Evolutionary conservation across 1,140 invertebrate species (phyloP).

Genomic region (Pissodes strobi): DNA sequence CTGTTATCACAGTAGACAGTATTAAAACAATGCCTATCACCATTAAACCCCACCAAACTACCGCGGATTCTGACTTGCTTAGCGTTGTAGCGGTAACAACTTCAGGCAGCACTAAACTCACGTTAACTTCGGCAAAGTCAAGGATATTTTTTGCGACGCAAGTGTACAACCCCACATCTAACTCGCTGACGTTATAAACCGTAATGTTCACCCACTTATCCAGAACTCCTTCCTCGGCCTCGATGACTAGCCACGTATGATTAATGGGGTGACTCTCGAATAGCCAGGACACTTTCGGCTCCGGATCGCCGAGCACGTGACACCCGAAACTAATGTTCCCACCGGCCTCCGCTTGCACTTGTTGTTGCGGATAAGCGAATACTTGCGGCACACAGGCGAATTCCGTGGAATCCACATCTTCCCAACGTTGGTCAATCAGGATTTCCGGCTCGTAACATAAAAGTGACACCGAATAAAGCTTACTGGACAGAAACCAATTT

Average conservation of each 20-base stretch:
- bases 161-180: slow-evolving; percentile 79
- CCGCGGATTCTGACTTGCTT: slow-evolving; percentile 64
- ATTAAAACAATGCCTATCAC: slow-evolving; percentile 59
- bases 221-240: slow-evolving; percentile 55
- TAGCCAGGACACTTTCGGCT: slow-evolving; percentile 82
- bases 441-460: slow-evolving; percentile 65
- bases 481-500: slow-evolving; percentile 75
- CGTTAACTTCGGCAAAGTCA: slow-evolving; percentile 69
- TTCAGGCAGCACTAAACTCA: slow-evolving; percentile 72
- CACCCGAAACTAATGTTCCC: slow-evolving; percentile 81
- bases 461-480: slow-evolving; percentile 69
- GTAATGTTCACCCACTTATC: slow-evolving; percentile 75
- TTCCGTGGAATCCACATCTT: slow-evolving; percentile 66
- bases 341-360: slow-evolving; percentile 70
- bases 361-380: slow-evolving; percentile 39
- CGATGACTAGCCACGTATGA: slow-evolving; percentile 56
- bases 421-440: slow-evolving; percentile 67
- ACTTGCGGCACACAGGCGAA: slow-evolving; percentile 78
- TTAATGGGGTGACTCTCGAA: slow-evolving; percentile 69
- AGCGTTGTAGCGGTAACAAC: slow-evolving; percentile 68
- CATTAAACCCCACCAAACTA: slow-evolving; percentile 63
- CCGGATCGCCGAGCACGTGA: slow-evolving; percentile 78
- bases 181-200: slow-evolving; percentile 72
- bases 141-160: slow-evolving; percentile 78
- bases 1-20: slow-evolving; percentile 59